Evolutionary conservation across 2,797 vertebrate species (phyloP), one percentile per base, ranked within the genome.

Genomic region (Chelmon rostratus): DNA sequence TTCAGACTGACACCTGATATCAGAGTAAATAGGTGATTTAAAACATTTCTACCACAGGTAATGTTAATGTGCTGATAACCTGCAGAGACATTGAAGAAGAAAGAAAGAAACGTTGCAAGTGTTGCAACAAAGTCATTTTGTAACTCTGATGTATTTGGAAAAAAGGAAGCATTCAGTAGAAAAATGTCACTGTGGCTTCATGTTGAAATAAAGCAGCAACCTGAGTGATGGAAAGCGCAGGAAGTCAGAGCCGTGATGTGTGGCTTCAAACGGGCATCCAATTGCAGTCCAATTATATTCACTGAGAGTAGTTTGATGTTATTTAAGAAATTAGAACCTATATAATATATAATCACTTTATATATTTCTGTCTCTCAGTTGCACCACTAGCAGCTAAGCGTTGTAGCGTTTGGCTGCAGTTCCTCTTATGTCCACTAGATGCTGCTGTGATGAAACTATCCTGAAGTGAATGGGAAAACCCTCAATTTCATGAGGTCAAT

Each of bases 191-290:
- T 57, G 85, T 40, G 88, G 82, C 79, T 79, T 83, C 16, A 50
- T 89, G 84, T 76, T 79, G 86, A 89, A 89, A 90, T 31, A 8
- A 19, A 67, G 52, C n/a, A 40, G 44, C 33, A 53, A 66, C 63
- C 40, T 46, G 56, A 50, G 62, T 25, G 3, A 63, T 68, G 66
- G 69, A 38, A 68, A 50, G 19, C 7, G 47, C 19, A 50, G 47
- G 47, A 50, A 9, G 8, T 13, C 28, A 31, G 28, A 31, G 28
- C 28, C 28, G 3, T 31, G 28, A 31, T 31, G 28, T 42, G 8
- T 13, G 40, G 40, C 8, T 42, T 52, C 49, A n/a, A 10, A 46
- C 44, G 6, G 44, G 6, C 15, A 16, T 31, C 40, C 8, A 13
- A n/a, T n/a, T 9, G 8, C 40, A 5, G 13, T 42, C 40, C 40